Percentiles rank a stretch among this genome's conserved stretches.
Evolutionary conservation across 2,113 vertebrate species (phyloP).

Genomic region (Balaeniceps rex): DNA sequence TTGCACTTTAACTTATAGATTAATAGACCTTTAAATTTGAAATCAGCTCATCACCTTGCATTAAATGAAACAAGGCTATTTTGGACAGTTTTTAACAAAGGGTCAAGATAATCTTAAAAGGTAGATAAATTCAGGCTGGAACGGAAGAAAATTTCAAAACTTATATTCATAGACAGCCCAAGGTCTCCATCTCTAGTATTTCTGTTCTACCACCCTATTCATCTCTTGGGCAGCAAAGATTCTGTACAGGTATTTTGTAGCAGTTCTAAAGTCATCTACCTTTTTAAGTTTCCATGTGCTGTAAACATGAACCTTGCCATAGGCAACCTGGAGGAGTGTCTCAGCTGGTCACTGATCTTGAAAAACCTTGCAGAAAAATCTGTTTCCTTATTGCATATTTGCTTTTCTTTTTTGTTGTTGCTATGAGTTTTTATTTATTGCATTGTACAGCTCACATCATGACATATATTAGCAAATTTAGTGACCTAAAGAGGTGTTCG

Average conservation of each 20-base stretch:
- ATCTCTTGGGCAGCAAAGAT: background rate
- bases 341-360: background rate
- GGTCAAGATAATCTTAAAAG: background rate
- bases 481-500: background rate
- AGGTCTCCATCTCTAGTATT: background rate
- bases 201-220: background rate
- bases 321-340: background rate
- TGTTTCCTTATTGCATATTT: background rate
- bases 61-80: background rate
- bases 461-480: background rate
- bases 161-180: background rate
- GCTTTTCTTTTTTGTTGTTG: background rate
- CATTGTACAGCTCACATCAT: background rate
- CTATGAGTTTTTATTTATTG: background rate
- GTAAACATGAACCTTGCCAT: background rate
- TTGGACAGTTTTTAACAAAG: background rate
- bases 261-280: background rate
- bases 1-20: background rate
- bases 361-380: background rate
- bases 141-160: background rate
- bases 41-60: background rate
- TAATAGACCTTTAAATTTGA: conserved; percentile 21
- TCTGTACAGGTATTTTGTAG: background rate
- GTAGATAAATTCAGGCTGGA: background rate
- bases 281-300: background rate